Percentiles rank a stretch among this genome's conserved stretches.
Evolutionary conservation across 2,797 vertebrate species (phyloP).

Genomic region (Lacerta bilineata): DNA sequence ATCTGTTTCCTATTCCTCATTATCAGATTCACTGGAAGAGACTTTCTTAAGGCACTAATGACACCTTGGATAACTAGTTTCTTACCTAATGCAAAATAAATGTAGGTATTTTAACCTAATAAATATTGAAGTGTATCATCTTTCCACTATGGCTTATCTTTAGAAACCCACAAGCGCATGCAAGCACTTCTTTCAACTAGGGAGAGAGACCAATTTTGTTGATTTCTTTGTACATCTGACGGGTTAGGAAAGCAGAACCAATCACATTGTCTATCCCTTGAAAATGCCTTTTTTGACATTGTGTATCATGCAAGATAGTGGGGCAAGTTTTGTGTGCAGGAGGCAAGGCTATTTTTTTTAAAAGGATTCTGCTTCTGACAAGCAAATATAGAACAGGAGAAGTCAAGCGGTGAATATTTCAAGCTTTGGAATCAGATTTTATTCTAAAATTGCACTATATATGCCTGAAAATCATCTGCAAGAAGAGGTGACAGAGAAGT

Average conservation of each 20-base stretch:
- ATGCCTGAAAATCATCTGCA: constrained; percentile 24
- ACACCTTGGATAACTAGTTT: background rate
- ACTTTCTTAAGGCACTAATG: background rate
- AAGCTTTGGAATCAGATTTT: constrained; percentile 5
- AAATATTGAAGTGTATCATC: background rate
- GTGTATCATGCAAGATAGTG: background rate
- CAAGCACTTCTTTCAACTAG: background rate
- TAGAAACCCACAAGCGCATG: background rate
- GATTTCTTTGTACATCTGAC: constrained; percentile 27
- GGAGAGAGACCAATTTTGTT: constrained; percentile 37
- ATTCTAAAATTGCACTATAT: constrained; percentile 38
- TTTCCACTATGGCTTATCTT: background rate
- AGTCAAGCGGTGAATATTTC: background rate
- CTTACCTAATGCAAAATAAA: background rate
- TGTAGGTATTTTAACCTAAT: background rate
- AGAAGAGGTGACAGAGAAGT: constrained; percentile 29
- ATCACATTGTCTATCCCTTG: constrained; percentile 23
- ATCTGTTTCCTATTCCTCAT: background rate
- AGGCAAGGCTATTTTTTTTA: background rate
- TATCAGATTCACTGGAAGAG: background rate
- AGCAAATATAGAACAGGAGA: constrained; percentile 31
- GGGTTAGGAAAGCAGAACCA: constrained; percentile 43
- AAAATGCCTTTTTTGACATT: constrained; percentile 43
- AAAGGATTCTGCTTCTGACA: constrained; percentile 4
- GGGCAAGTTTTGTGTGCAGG: background rate